A percentile compares a stretch with the other conserved stretches of the same genome.
Evolutionary conservation across 2,797 vertebrate genomes (phyloP).

Genomic region (Paguma larvata): DNA sequence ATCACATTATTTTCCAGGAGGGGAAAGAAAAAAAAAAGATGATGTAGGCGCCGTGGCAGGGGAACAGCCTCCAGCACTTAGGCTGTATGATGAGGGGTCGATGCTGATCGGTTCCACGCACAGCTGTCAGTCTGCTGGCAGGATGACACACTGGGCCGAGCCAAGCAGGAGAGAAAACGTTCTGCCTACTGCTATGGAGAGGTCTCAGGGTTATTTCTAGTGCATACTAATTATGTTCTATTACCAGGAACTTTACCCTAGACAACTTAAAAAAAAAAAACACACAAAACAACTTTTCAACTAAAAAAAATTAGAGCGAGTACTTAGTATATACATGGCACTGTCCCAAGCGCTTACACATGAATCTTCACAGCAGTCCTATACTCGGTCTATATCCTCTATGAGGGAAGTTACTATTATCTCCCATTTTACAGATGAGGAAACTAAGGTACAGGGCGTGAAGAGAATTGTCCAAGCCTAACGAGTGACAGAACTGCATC

Average conservation of each 20-base stretch:
- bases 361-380: not conserved
- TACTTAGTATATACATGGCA: not conserved
- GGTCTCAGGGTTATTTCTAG: not conserved
- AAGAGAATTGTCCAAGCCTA: constrained; percentile 12
- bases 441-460: constrained; percentile 22
- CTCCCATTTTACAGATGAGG: not conserved
- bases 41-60: not conserved
- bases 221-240: not conserved
- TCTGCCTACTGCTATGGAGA: not conserved
- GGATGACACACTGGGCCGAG: not conserved
- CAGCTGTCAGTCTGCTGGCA: not conserved
- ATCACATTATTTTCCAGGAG: constrained; percentile 27
- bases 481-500: not conserved
- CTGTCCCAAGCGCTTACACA: not conserved
- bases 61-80: not conserved
- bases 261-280: not conserved
- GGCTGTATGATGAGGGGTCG: not conserved
- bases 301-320: not conserved
- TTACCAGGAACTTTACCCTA: not conserved
- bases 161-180: not conserved
- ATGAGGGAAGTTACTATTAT: not conserved
- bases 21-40: not conserved
- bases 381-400: not conserved
- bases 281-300: not conserved
- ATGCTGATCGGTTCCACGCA: not conserved